Conservation (phyloP, 2,797 vertebrate genomes). For the Pantherophis alleghaniensis region DNA sequence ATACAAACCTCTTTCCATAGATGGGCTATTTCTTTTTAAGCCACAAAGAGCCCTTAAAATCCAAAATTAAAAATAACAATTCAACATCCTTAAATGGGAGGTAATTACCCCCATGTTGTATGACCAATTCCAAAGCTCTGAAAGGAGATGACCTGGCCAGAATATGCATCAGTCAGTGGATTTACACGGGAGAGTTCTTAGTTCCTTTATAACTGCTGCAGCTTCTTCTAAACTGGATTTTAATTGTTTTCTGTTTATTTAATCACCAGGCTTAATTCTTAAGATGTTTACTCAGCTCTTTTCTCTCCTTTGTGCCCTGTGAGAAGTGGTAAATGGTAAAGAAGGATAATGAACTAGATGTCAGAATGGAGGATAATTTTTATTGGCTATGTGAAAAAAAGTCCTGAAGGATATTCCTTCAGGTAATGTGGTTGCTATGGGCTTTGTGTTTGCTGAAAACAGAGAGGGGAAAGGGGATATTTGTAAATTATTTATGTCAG, state of each 20-base stretch:
- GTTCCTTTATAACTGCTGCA: background rate
- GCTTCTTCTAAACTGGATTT: slow-evolving; percentile 13
- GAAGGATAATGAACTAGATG: background rate
- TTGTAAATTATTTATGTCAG: background rate
- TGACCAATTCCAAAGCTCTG: background rate
- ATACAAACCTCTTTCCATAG: background rate
- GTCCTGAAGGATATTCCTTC: background rate
- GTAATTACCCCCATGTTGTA: background rate
- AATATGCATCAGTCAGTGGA: background rate
- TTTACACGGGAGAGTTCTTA: background rate
- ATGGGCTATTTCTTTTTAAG: background rate
- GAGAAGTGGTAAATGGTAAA: slow-evolving; percentile 21
- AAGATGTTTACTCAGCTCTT: slow-evolving; percentile 4
- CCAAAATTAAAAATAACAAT: background rate
- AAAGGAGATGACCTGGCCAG: background rate
- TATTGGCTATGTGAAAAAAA: background rate
- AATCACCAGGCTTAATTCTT: slow-evolving; percentile 3
- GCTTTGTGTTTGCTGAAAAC: background rate
- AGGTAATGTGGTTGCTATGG: background rate
- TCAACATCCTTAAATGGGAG: background rate
- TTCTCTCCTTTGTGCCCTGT: background rate
- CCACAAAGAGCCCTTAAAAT: background rate
- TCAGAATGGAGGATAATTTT: background rate
- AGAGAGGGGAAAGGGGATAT: background rate
- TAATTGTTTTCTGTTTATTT: slow-evolving; percentile 5